A percentile compares a stretch with the other conserved stretches of the same genome.
phyloP scores from a whole-genome alignment of 1,140 invertebrate species.

The Doryteuthis pealeii region DNA sequence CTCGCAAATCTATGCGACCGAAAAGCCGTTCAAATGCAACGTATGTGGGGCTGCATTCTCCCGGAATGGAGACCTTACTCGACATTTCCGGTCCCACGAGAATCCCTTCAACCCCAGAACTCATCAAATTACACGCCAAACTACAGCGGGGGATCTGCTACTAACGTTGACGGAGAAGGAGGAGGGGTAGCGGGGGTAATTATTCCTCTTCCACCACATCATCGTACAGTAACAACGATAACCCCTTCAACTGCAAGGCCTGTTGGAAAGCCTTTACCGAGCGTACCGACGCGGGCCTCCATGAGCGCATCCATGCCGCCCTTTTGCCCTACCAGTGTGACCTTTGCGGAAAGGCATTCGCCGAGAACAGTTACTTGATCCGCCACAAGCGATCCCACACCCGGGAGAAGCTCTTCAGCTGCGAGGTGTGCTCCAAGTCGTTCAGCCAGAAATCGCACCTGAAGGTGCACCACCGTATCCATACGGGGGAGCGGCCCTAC shows the following conservation, averaged over 20 bases:
- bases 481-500: conserved; percentile 59
- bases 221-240: conserved; percentile 53
- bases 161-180: not conserved
- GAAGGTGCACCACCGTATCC: conserved; percentile 50
- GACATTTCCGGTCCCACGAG: conserved; percentile 60
- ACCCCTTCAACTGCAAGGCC: conserved; percentile 41
- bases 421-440: conserved; percentile 45
- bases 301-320: conserved; percentile 40
- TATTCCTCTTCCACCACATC: not conserved
- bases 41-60: conserved; percentile 61
- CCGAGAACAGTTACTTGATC: conserved; percentile 52
- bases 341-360: conserved; percentile 62
- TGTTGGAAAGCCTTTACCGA: conserved; percentile 52
- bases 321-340: conserved; percentile 58
- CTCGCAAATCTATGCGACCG: conserved; percentile 41
- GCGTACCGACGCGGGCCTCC: conserved; percentile 52
- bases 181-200: not conserved
- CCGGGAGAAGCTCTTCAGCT: conserved; percentile 40
- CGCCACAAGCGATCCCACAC: conserved; percentile 61
- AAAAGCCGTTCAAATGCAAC: conserved; percentile 56
- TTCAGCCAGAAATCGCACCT: conserved; percentile 55
- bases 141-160: not conserved
- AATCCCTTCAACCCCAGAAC: not conserved
- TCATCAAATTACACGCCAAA: not conserved
- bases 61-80: conserved; percentile 62